Evolutionary conservation across 2,797 vertebrate genomes (phyloP), one percentile per base, ranked within the genome.

Genomic region (Fratercula arctica): DNA sequence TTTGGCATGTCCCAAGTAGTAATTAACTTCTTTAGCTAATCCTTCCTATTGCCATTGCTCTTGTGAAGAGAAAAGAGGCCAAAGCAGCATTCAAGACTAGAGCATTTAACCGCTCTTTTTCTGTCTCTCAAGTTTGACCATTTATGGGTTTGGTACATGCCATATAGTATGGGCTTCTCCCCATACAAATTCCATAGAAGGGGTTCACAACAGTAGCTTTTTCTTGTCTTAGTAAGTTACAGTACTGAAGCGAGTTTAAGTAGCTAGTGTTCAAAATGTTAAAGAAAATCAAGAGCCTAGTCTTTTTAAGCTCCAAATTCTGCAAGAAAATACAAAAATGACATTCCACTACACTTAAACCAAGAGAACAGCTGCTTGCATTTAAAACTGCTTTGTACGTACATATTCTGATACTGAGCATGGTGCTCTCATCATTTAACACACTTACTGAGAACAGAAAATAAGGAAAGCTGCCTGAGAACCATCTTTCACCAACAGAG

Each of bases 391-490:
- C 39, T 54, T 54, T 79, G 26, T 41, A 78, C 10, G 20, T 46
- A 57, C 0, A 10, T 21, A 63, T 43, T 87, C 31, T 56, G 16
- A 15, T 12, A 59, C 5, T 15, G 4, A 85, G 18, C 53, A 61
- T 1, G 25, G 39, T 6, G 31, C 14, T 26, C 9, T 50, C 39
- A 28, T 31, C 39, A 59, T 11, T 76, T 56, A 66, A 39, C 20
- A 43, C 0, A 0, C 15, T 60, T 48, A 46, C 3, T 16, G 12
- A 51, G 29, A 45, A 54, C 16, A 54, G 15, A 13, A 50, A 63
- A 25, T 2, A 53, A 31, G 68, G 29, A 5, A 84, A 75, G 24
- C 12, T 5, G 4, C 13, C 20, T 2, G 4, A 82, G 45, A 89
- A 61, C 12, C 0, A 1, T 31, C 51, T 73, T 76, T 61, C 19